Percentiles rank a stretch among this genome's conserved stretches.
Evolutionary conservation across 2,888 invertebrate genomes (phyloP).

Genomic region (Drosophila hamatofila): DNA sequence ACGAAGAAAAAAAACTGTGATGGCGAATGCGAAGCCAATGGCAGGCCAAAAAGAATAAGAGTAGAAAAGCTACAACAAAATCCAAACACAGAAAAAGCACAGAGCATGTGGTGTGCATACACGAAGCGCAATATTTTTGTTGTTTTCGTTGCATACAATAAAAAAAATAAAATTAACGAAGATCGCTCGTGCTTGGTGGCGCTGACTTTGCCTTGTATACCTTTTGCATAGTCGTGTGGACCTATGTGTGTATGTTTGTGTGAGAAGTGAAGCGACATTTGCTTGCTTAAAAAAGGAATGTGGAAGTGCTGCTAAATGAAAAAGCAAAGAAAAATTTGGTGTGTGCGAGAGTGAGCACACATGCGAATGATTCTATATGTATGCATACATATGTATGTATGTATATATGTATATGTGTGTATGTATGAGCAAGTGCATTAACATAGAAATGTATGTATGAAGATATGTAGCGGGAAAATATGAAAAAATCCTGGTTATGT

Average conservation of each 20-base stretch:
- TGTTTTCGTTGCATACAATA: slow-evolving; percentile 63
- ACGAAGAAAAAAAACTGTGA: slow-evolving; percentile 8
- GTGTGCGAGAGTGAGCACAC: slow-evolving; percentile 8
- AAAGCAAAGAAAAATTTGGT: slow-evolving; percentile 68
- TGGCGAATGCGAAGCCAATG: slow-evolving; percentile 47
- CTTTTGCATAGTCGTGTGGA: slow-evolving; percentile 30
- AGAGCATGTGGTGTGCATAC: slow-evolving; percentile 39
- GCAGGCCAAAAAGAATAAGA: slow-evolving; percentile 52
- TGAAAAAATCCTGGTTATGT: slow-evolving; percentile 3
- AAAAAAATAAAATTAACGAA: slow-evolving; percentile 51
- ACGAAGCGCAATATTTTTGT: slow-evolving; percentile 62
- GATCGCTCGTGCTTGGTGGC: slow-evolving; percentile 58
- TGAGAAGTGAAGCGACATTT: slow-evolving; percentile 58
- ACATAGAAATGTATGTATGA: neutral
- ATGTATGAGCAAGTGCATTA: neutral
- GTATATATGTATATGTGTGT: neutral
- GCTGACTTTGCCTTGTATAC: slow-evolving; percentile 39
- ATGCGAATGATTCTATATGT: slow-evolving; percentile 7
- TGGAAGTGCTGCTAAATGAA: slow-evolving; percentile 68
- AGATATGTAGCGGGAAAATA: neutral
- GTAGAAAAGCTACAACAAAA: slow-evolving; percentile 53
- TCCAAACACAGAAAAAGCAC: slow-evolving; percentile 45
- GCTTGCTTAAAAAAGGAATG: slow-evolving; percentile 35
- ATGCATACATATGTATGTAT: neutral
- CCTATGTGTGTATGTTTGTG: slow-evolving; percentile 5